Evolutionary conservation across 2,797 vertebrate species (phyloP).

Genomic region (Denticeps clupeoides): DNA sequence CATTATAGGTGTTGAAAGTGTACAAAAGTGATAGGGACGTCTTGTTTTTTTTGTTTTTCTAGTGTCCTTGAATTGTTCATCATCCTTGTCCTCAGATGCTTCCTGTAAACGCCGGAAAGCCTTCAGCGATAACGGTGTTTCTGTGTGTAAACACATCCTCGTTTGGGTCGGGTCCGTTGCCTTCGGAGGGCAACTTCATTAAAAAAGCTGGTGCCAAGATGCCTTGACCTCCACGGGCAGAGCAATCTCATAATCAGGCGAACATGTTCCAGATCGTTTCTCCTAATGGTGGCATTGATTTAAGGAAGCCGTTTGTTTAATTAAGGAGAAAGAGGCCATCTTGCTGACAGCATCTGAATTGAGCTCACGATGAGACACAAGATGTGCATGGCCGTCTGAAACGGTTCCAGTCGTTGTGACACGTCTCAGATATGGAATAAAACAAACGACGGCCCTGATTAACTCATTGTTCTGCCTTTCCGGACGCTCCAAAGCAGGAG

Average conservation of each 20-base stretch:
- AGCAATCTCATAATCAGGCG: conserved; percentile 27
- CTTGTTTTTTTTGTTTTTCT: too few species aligned
- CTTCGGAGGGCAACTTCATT: too few species aligned
- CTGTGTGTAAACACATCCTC: neutral
- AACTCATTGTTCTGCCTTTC: too few species aligned
- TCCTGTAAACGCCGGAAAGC: conserved; percentile 48
- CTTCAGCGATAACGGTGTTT: conserved; percentile 35
- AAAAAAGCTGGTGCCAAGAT: neutral
- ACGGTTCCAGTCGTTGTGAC: too few species aligned
- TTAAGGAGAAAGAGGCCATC: conserved; percentile 20
- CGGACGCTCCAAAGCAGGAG: too few species aligned
- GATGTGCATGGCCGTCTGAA: too few species aligned
- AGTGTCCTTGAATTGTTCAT: conserved; percentile 15
- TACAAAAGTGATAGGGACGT: too few species aligned
- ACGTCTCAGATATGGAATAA: too few species aligned
- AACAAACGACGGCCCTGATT: too few species aligned
- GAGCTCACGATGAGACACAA: too few species aligned
- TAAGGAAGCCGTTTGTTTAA: conserved; percentile 37
- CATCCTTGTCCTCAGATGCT: conserved; percentile 36
- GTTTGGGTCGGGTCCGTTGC: neutral
- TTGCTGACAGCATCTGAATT: too few species aligned
- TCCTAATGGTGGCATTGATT: conserved; percentile 30
- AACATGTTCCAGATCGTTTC: conserved; percentile 37
- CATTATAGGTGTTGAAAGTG: too few species aligned
- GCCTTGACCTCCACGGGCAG: neutral